Base-by-base conservation (phyloP, 2,888 invertebrate genomes). In the Amaurobius ferox region DNA sequence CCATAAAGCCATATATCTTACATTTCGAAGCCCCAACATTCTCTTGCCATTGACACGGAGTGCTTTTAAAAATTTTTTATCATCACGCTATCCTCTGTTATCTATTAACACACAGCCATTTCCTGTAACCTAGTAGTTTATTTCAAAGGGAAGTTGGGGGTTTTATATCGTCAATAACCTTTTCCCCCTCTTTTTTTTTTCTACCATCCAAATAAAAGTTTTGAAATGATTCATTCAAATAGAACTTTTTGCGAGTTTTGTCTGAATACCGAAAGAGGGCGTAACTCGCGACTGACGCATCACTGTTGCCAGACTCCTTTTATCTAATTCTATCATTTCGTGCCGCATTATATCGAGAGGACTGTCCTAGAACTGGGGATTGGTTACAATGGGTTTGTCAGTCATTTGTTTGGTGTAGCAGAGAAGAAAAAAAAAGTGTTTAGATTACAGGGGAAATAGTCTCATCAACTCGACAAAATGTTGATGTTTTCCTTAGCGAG, bases 341-440 rank as follows among this genome's bases (percentile, higher is more conserved):
- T 76, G 76, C 48, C 30, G 64, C 67, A 26, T 30, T 62, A 29
- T 35, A 67, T 80, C 55, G 61, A 81, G 64, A 40, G 81, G 76
- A 76, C 76, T 81, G 81, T 81, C 81, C 81, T 76, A 81, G 76
- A 81, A 81, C 76, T 76, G 64, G 80, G 68, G 61, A 74, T 80
- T 28, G 68, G 62, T 76, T 81, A 76, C 81, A 81, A 76, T 76
- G 76, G 76, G 48, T 81, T 81, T 81, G 81, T 81, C 64, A 64
- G 68, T 48, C 71, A 26, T 72, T 79, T 73, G 72, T 80, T 64
- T 16, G 23, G 55, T 23, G 55, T 35, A 23, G 16, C 2, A 13
- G 16, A 44, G 39, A 61, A 66, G 70, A 70, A 72, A 26, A 64
- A 32, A 66, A 66, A 32, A 64, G 81, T 71, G 76, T 76, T 76